Base-by-base conservation (phyloP, 1,140 invertebrate species). In the Drosophila subobscura region DNA sequence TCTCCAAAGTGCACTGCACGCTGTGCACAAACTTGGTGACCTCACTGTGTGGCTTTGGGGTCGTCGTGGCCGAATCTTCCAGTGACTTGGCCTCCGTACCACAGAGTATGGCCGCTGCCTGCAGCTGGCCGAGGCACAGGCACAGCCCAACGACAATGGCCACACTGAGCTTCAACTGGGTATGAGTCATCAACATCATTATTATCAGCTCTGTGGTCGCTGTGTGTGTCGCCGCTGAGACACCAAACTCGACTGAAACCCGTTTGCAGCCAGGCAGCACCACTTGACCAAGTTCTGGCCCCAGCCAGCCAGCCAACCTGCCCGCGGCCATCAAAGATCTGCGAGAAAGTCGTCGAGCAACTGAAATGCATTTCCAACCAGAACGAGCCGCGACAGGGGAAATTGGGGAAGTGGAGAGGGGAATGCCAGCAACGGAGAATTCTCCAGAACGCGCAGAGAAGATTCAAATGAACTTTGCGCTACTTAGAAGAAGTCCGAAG, bases 1-100 rank as follows among this genome's bases (percentile, higher is more conserved):
- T 85, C 65, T 89, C 85, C 67, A 89, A 20, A 0, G 85, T 85
- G 33, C 83, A 86, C 46, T 89, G 85, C 25, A 89, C 67, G n/a
- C 63, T 89, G 37, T 81, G 85, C n/a, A 89, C 41, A 40, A 89
- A 85, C 33, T 89, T 65, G 55, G 80, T 89, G 8, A 89, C 64
- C 52, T 89, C 85, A n/a, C 79, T 89, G 50, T 64, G 58, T 84
- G 44, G 68, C 68, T 14, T 65, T 57, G 53, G 65, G 44, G 60
- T 54, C 22, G 12, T 22, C 8, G 14, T 23, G 10, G 37, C 53
- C 45, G 42, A 23, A 3, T 37, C 55, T 10, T 44, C 61, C 0
- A 22, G 45, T 2, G 72, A 52, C 58, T 72, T 66, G 8, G 53
- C 63, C 6, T 81, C 67, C 6, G 54, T 12, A 0, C 77, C 81